Evolutionary conservation across 2,797 vertebrate genomes (phyloP), one percentile per base, ranked within the genome.

Genomic region (Oophaga sylvatica): DNA sequence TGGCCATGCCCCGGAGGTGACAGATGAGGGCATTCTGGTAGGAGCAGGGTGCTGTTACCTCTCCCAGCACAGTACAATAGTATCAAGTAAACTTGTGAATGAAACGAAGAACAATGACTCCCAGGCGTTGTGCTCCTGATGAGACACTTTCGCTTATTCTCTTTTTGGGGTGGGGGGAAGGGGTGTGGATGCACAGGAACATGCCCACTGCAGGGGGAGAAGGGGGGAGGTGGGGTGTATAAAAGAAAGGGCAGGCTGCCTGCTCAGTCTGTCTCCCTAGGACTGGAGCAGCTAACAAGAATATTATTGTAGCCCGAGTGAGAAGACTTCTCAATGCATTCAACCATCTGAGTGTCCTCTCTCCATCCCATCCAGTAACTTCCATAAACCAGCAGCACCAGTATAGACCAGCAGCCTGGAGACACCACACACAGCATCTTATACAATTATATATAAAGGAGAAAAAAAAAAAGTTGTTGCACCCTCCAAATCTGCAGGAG

Each of bases 191-290:
- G 59, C 41, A 60, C 57, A n/a, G 77, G 29, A 79, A 62, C 78
- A 81, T 81, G 67, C 87, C 87, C 78, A 88, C 78, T 81, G 41
- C 70, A 85, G 45, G 76, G 73, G 79, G 75, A 77, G 75, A 22
- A 80, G 48, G 83, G 68, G 79, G 87, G 86, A 79, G 87, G 87
- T 60, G 59, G 78, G 79, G 79, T 81, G 83, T 85, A 89, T 86
- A 89, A 86, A 89, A 89, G 87, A 86, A 86, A 83, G 83, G 80
- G 81, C 83, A 86, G 79, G 15, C 87, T 82, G 83, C 83, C 70
- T 89, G 45, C 79, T 86, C 87, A 82, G 87, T 56, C 87, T 89
- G 87, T 89, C 87, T 89, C 87, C 87, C 71, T 85, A 86, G 87
- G 84, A 85, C 63, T 89, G 87, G 87, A 89, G 87, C 87, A 89